Evolutionary conservation across 2,113 vertebrate genomes (phyloP).

Genomic region (Noturus placidus): DNA sequence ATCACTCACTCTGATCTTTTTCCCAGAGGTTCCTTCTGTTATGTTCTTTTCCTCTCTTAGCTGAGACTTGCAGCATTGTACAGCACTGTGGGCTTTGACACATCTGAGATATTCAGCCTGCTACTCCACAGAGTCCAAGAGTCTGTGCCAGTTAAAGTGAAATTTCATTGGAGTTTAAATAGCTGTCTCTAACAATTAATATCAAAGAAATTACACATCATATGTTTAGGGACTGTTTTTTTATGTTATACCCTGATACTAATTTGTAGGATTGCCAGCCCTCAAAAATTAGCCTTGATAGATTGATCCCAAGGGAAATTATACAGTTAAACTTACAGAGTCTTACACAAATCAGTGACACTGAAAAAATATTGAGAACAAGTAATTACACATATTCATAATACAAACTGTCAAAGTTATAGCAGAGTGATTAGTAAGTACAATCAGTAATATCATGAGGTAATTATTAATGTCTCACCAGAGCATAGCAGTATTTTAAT

Average conservation of each 20-base stretch:
- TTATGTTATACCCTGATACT: neutral
- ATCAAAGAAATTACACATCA: neutral
- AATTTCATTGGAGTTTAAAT: slow-evolving; percentile 10
- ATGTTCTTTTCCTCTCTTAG: neutral
- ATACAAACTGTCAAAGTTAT: neutral
- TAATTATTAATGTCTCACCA: neutral
- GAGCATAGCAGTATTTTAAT: neutral
- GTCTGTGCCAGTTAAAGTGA: neutral
- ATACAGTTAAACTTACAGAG: neutral
- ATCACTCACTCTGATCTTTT: slow-evolving; percentile 30
- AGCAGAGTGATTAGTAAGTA: neutral
- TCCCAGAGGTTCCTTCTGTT: slow-evolving; percentile 18
- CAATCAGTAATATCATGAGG: neutral
- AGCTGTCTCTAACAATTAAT: slow-evolving; percentile 14
- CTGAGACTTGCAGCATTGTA: neutral
- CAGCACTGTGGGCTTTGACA: neutral
- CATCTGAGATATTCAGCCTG: neutral
- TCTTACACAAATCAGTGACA: neutral
- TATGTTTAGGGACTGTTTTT: neutral
- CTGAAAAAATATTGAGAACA: neutral
- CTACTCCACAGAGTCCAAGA: neutral
- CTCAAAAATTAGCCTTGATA: neutral
- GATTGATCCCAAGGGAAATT: neutral
- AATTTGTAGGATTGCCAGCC: neutral
- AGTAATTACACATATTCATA: neutral